A percentile compares a stretch with the other conserved stretches of the same genome.
phyloP scores from a whole-genome alignment of 2,888 invertebrate genomes.

The Dryococelus australis region DNA sequence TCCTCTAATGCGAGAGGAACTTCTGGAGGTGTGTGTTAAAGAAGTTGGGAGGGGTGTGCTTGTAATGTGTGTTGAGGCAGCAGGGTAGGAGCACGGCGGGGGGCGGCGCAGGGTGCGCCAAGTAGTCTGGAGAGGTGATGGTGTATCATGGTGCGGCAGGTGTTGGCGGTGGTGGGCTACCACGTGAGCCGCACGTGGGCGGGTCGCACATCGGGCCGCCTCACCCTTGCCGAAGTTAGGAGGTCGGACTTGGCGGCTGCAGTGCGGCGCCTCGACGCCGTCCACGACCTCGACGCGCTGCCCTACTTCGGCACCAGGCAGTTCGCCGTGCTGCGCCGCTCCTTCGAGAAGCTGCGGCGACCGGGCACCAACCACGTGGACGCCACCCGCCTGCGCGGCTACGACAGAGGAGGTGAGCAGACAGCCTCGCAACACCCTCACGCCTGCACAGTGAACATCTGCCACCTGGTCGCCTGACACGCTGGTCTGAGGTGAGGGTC shows the following conservation, averaged over 20 bases:
- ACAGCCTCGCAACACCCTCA: background rate
- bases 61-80: too few relatives aligned
- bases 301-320: background rate
- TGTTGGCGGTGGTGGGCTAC: background rate
- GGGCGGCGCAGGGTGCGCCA: too few relatives aligned
- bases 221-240: background rate
- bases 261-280: background rate
- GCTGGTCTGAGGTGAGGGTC: too few relatives aligned
- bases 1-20: too few relatives aligned
- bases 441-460: too few relatives aligned
- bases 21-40: too few relatives aligned
- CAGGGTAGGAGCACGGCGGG: too few relatives aligned
- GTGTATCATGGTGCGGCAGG: background rate
- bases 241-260: background rate
- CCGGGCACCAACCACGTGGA: background rate
- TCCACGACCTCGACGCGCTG: background rate
- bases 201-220: background rate
- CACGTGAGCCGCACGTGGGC: background rate
- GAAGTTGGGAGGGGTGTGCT: too few relatives aligned
- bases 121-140: background rate
- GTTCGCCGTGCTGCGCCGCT: background rate
- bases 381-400: background rate
- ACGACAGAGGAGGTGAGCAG: background rate
- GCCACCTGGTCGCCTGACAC: too few relatives aligned
- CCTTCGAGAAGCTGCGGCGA: background rate